Conservation (phyloP, 2,888 invertebrate species). For the Acanthopleura granulata region DNA sequence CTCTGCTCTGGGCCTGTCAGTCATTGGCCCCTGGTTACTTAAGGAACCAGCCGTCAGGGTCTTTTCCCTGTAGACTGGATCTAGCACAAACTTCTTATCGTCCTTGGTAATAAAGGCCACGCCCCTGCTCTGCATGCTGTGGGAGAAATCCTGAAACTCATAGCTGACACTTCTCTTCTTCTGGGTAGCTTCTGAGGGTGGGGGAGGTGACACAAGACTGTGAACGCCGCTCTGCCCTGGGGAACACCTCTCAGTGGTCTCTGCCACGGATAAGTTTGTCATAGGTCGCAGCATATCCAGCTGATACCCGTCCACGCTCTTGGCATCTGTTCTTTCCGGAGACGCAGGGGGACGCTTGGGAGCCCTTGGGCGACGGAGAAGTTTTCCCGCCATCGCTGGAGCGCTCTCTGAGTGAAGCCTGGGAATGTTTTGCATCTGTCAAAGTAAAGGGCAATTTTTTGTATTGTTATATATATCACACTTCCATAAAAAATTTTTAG, state of each 20-base stretch:
- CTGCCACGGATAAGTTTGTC: not conserved
- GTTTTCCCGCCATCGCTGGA: not conserved
- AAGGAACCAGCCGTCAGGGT: conserved; percentile 3
- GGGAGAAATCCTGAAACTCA: not conserved
- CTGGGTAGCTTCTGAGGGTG: conserved; percentile 11
- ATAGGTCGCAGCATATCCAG: not conserved
- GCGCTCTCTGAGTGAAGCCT: not conserved
- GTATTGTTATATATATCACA: too few species aligned
- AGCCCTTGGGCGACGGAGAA: not conserved
- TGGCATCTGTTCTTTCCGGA: not conserved
- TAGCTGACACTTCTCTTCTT: not conserved
- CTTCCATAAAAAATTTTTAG: too few species aligned
- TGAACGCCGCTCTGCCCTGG: not conserved
- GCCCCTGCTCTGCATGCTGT: not conserved
- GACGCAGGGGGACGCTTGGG: not conserved
- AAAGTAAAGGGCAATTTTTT: not conserved
- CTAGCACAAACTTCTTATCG: conserved; percentile 6
- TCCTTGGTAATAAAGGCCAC: conserved; percentile 5
- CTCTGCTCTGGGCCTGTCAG: not conserved
- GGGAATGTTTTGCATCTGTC: conserved; percentile 1
- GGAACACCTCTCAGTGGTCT: not conserved
- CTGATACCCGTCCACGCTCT: not conserved
- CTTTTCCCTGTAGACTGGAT: conserved; percentile 1
- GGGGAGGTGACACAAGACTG: conserved; percentile 11
- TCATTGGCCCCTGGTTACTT: not conserved